Base-by-base conservation (phyloP, 2,888 invertebrate species). In the Rhaphigaster nebulosa region DNA sequence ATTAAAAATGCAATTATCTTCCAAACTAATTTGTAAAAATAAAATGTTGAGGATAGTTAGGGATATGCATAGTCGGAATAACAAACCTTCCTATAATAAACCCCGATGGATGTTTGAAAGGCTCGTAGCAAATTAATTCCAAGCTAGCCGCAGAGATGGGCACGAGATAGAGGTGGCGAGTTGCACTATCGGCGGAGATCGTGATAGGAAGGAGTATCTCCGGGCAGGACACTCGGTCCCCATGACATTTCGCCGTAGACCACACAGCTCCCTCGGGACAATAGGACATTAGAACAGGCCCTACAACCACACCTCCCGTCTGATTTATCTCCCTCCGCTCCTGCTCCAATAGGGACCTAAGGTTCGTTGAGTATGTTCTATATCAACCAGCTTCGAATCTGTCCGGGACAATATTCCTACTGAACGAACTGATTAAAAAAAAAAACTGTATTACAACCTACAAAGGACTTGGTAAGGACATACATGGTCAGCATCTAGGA, bases 161-260 rank as follows among this genome's bases (percentile, higher is more conserved):
- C 0, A 20, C n/a, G 70, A 70, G 70, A 70, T 70, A 70, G 34
- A 65, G 60, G 60, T 65, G 60, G 60, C 60, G 60, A 65, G 29
- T 3, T 34, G 34, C 34, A 20, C 60, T n/a, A n/a, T 65, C 60
- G 60, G 0, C 13, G n/a, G 4, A 65, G 70, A 70, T 70, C 70
- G 70, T 70, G 70, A 70, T 70, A 70, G 34, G 70, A 70, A 70
- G 70, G 70, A 70, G 70, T 70, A 70, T 18, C 34, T 8, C 70
- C 15, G 34, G 70, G 70, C 34, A 60, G 60, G n/a, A 1, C 60
- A 18, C 60, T 26, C n/a, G 70, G 70, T 15, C 70, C 60, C 70
- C 34, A 18, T 70, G 70, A 70, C 70, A 70, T 34, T 15, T 34
- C 5, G 18, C 18, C 70, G 70, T 34, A 20, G 70, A 70, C 70